Evolutionary conservation across 2,888 invertebrate genomes (phyloP), one percentile per base, ranked within the genome.

Genomic region (Eupithecia abbreviata): DNA sequence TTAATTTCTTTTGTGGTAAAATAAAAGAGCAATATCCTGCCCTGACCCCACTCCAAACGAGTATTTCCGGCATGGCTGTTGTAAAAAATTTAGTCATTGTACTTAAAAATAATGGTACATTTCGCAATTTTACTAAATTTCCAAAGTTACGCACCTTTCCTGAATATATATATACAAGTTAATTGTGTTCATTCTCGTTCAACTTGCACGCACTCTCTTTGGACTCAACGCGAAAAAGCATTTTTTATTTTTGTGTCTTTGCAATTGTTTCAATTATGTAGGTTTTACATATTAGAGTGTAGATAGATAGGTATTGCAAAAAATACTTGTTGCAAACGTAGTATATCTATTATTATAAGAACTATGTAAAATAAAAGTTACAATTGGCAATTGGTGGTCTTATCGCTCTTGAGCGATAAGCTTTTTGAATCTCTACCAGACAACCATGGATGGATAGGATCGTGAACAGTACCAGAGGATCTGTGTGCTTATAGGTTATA

Each of bases 51-150:
- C 18, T 47, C 30, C 18, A 47, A 69, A 47, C 18, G 69, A 13
- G 45, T 47, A 69, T 9, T 69, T 69, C 68, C 47, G 45, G 18
- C 18, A n/a, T 45, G n/a, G 30, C 10, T 18, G 12, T 18, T 68
- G 42, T 45, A n/a, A 47, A 49, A 58, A 69, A 69, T 30, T 1
- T 43, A 47, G 47, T 10, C 45, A 13, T 9, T 18, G 4, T 30
- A 47, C 30, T 69, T 49, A 69, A 69, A 49, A 69, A 13, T 69
- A 47, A 69, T 49, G 69, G 69, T n/a, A 30, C 69, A 43, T 10
- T 68, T 68, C 6, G 43, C 42, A 68, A 47, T 69, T 68, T 69
- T 47, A 69, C 69, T 49, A 9, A 47, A 65, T 66, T 69, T 68
- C n/a, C 7, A 43, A 67, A 45, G 62, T 30, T 62, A 42, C 42